Evolutionary conservation across 2,113 vertebrate genomes (phyloP).

Genomic region (Myrmophylax atrothorax): DNA sequence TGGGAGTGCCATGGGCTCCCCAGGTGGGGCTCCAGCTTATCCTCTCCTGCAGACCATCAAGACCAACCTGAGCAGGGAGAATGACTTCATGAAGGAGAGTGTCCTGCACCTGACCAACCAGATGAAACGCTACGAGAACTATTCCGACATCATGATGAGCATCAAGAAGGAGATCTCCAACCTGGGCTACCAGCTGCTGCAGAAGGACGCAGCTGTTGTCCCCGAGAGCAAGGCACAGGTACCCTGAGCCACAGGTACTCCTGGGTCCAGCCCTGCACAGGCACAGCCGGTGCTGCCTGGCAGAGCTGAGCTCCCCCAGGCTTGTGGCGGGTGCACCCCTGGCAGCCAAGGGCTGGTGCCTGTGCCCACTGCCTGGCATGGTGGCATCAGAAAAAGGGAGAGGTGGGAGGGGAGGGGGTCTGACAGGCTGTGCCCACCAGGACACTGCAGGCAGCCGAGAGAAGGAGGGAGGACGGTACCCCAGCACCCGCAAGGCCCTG

Average conservation of each 20-base stretch:
- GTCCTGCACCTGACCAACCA: slow-evolving; percentile 86
- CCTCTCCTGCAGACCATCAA: slow-evolving; percentile 85
- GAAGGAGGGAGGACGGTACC: slow-evolving; percentile 75
- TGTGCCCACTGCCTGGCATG: fast-evolving
- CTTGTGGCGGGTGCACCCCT: fast-evolving
- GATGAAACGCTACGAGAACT: slow-evolving; percentile 92
- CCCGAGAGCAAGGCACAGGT: slow-evolving; percentile 85
- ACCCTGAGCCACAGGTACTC: not conserved
- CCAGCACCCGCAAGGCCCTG: slow-evolving; percentile 76
- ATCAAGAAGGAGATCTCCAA: slow-evolving; percentile 96
- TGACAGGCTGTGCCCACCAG: slow-evolving; percentile 63
- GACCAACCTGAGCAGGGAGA: slow-evolving; percentile 92
- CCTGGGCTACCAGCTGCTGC: slow-evolving; percentile 91
- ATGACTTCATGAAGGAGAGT: slow-evolving; percentile 90
- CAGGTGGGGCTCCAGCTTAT: not conserved
- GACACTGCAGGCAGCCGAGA: slow-evolving; percentile 76
- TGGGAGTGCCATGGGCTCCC: fast-evolving
- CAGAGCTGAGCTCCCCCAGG: not conserved
- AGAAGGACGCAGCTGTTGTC: slow-evolving; percentile 80
- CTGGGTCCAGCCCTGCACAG: fast-evolving
- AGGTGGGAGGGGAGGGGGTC: not conserved
- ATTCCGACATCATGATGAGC: slow-evolving; percentile 92
- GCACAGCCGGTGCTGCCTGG: not conserved
- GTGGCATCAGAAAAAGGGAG: not conserved
- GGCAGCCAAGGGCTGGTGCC: not conserved